Conservation (phyloP, 2,888 invertebrate genomes). For the Maniola hyperantus region DNA sequence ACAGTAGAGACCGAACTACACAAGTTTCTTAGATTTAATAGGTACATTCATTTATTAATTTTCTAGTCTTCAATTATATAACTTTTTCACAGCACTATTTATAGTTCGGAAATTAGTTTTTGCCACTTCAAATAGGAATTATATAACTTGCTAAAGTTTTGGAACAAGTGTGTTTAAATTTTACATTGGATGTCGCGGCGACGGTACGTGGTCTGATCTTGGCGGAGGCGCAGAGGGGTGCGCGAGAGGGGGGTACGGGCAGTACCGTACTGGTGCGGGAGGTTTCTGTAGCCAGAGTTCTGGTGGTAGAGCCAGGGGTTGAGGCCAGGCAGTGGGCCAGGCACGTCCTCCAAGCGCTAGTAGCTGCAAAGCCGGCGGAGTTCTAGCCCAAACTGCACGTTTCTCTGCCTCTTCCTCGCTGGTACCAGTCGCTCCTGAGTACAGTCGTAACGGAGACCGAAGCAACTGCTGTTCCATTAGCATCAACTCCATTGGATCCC, state of each 20-base stretch:
- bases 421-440: constrained; percentile 83
- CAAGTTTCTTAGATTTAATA: constrained; percentile 46
- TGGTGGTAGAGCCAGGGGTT: constrained; percentile 92
- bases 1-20: constrained; percentile 53
- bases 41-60: constrained; percentile 48
- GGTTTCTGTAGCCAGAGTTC: constrained; percentile 97
- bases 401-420: constrained; percentile 82
- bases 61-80: constrained; percentile 30
- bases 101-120: constrained; percentile 35
- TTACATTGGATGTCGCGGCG: constrained; percentile 74
- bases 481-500: constrained; percentile 91
- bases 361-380: constrained; percentile 72
- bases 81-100: constrained; percentile 57
- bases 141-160: neutral
- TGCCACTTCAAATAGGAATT: constrained; percentile 25
- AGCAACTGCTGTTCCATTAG: constrained; percentile 90
- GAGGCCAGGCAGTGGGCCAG: constrained; percentile 91
- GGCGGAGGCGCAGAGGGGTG: constrained; percentile 54
- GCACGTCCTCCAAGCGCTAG: constrained; percentile 86
- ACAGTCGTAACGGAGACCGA: constrained; percentile 85
- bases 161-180: constrained; percentile 33
- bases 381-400: constrained; percentile 80
- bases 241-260: constrained; percentile 84
- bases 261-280: constrained; percentile 81
- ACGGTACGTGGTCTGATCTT: constrained; percentile 63